Percentiles rank a stretch among this genome's conserved stretches.
Evolutionary conservation across 2,888 invertebrate species (phyloP).

Genomic region (Taphrorychus bicolor): DNA sequence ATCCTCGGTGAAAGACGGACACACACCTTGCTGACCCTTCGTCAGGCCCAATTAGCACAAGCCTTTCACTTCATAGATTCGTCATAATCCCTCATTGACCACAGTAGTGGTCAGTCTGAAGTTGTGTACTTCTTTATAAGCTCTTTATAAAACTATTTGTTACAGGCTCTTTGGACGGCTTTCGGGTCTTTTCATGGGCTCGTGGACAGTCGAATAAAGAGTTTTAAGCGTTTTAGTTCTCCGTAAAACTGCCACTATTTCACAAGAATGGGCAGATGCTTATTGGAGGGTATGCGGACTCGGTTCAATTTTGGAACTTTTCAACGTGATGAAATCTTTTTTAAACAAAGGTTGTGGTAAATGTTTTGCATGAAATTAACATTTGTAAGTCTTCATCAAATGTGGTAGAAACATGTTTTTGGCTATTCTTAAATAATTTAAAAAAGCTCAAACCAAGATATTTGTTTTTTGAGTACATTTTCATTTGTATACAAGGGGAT

Average conservation of each 20-base stretch:
- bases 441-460: too few relatives aligned
- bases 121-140: conserved; percentile 31
- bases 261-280: conserved; percentile 1
- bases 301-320: not conserved
- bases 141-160: conserved; percentile 58
- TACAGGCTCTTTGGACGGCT: conserved; percentile 40
- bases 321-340: not conserved
- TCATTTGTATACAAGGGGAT: too few relatives aligned
- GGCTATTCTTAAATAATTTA: too few relatives aligned
- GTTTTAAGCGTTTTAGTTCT: conserved; percentile 17
- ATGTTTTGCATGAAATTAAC: too few relatives aligned
- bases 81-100: conserved; percentile 44
- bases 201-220: conserved; percentile 39
- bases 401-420: too few relatives aligned
- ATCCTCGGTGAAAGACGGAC: conserved; percentile 50
- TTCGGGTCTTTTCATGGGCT: conserved; percentile 44
- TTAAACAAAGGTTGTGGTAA: not conserved
- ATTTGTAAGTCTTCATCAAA: too few relatives aligned
- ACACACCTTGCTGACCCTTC: conserved; percentile 55
- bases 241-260: conserved; percentile 2
- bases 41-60: conserved; percentile 59
- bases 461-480: too few relatives aligned
- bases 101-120: conserved; percentile 35
- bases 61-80: conserved; percentile 50
- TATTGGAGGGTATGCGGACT: not conserved